A percentile compares a stretch with the other conserved stretches of the same genome.
Conservation (phyloP, 1,140 invertebrate species). For the Drosophila aff. region DNA sequence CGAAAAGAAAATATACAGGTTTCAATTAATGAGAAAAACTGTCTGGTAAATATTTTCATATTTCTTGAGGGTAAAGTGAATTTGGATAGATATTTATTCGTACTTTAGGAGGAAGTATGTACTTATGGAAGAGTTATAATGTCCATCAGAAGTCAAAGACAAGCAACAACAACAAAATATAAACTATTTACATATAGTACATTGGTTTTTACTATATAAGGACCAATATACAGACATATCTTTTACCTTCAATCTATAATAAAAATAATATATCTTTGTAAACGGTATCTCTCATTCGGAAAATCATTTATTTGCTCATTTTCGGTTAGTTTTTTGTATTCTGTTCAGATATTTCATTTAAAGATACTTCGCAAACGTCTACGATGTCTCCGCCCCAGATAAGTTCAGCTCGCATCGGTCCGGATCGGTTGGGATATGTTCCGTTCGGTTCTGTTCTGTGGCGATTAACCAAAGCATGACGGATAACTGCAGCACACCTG, state of each 20-base stretch:
- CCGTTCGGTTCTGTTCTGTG: constrained; percentile 51
- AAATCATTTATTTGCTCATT: neutral
- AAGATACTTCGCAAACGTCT: constrained; percentile 13
- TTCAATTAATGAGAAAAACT: neutral
- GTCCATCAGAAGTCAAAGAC: too few species aligned
- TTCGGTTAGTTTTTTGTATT: neutral
- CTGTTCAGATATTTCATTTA: constrained; percentile 7
- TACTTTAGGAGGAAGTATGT: too few species aligned
- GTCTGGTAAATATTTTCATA: neutral
- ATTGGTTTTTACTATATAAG: too few species aligned
- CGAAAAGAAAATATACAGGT: neutral
- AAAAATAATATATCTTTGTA: neutral
- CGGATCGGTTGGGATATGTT: neutral
- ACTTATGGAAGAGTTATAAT: too few species aligned
- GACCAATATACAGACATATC: too few species aligned
- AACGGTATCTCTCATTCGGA: neutral
- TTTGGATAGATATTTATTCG: neutral
- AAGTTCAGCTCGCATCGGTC: neutral
- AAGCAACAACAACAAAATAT: too few species aligned
- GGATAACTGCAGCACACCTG: constrained; percentile 76
- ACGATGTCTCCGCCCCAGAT: neutral
- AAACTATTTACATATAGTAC: too few species aligned
- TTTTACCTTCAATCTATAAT: too few species aligned
- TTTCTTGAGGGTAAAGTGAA: neutral
- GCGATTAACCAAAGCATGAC: constrained; percentile 79